Evolutionary conservation across 1,140 invertebrate species (phyloP).

Genomic region (Trypoxylus dichotomus): DNA sequence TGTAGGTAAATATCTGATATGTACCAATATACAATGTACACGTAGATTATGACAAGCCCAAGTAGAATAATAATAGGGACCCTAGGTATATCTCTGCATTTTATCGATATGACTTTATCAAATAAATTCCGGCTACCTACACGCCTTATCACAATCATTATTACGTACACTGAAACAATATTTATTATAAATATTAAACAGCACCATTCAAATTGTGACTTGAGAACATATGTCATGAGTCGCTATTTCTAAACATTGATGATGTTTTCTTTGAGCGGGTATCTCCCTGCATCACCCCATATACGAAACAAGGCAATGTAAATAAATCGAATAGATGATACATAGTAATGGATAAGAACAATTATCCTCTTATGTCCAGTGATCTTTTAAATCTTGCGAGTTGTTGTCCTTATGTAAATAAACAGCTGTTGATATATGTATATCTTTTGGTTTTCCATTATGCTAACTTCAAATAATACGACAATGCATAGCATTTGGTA

Average conservation of each 20-base stretch:
- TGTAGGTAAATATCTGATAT: background rate
- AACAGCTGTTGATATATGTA: slow-evolving; percentile 1
- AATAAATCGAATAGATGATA: slow-evolving; percentile 30
- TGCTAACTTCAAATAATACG: too few species aligned
- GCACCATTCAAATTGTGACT: background rate
- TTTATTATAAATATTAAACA: slow-evolving; percentile 12
- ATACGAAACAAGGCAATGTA: background rate
- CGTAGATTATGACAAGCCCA: slow-evolving; percentile 14
- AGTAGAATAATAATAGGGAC: slow-evolving; percentile 12
- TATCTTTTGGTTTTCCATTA: background rate
- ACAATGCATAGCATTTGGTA: too few species aligned
- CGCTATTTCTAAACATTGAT: background rate
- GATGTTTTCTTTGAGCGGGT: background rate
- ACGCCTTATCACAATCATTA: slow-evolving; percentile 18
- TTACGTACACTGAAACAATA: slow-evolving; percentile 22
- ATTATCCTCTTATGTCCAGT: slow-evolving; percentile 8
- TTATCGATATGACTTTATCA: slow-evolving; percentile 7
- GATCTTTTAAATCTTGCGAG: background rate
- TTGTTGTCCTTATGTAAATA: background rate
- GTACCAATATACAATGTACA: background rate
- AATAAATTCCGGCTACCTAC: slow-evolving; percentile 16
- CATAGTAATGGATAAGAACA: slow-evolving; percentile 27
- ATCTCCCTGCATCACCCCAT: background rate
- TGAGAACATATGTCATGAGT: background rate
- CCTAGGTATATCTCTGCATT: background rate